Evolutionary conservation across 1,140 invertebrate genomes (phyloP).

Genomic region (Bombus balteatus): DNA sequence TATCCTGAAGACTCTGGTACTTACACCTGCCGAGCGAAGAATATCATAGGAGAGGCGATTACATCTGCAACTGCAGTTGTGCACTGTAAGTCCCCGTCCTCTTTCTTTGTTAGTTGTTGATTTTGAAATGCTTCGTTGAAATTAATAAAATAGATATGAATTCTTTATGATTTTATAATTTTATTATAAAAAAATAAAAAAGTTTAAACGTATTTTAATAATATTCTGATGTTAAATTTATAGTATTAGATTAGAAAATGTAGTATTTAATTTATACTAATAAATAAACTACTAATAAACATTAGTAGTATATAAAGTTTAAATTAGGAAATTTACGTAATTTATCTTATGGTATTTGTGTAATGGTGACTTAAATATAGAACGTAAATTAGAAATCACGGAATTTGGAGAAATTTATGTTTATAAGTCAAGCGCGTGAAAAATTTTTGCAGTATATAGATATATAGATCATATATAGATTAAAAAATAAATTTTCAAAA

Average conservation of each 20-base stretch:
- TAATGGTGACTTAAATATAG: too few relatives aligned
- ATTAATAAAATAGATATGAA: too few relatives aligned
- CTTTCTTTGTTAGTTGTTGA: background rate
- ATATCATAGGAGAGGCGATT: constrained; percentile 93
- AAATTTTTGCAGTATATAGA: too few relatives aligned
- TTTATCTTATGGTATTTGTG: too few relatives aligned
- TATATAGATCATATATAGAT: too few relatives aligned
- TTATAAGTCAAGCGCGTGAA: background rate
- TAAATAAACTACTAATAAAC: too few relatives aligned
- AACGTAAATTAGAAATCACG: too few relatives aligned
- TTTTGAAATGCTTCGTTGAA: background rate
- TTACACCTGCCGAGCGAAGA: constrained; percentile 94
- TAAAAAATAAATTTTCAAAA: background rate
- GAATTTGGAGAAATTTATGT: background rate
- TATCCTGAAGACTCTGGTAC: constrained; percentile 95
- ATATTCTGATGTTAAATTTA: background rate
- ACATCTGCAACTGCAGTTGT: constrained; percentile 91
- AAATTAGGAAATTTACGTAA: too few relatives aligned
- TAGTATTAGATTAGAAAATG: background rate
- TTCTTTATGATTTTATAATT: background rate
- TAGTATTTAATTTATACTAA: too few relatives aligned
- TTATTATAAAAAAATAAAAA: background rate
- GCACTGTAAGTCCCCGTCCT: constrained; percentile 83
- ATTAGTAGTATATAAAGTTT: too few relatives aligned
- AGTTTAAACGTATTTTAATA: too few relatives aligned